Base-by-base conservation (phyloP, 1,140 invertebrate species). In the Atta texana region DNA sequence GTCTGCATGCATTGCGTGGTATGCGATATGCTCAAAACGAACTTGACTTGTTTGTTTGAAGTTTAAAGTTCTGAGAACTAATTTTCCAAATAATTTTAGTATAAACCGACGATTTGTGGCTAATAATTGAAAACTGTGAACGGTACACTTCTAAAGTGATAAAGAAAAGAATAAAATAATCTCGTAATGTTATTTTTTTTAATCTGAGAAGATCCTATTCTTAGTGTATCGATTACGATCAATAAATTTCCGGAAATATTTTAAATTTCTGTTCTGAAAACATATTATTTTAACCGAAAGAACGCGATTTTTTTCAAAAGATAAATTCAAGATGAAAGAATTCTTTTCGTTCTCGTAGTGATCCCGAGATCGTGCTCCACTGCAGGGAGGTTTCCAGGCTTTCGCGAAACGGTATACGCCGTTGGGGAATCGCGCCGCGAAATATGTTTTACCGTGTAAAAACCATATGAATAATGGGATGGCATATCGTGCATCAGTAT, bases 401-500 rank as follows among this genome's bases (percentile, higher is more conserved):
- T 66, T 10, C 44, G 24, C 59, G 59, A 78, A 78, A 81, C 59
- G 68, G 44, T 81, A 71, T 72, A 51, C 28, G 75, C 69, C 74
- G 57, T 57, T 61, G 61, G 76, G 53, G 68, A 86, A 85, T 90
- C 88, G 89, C 86, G 61, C 72, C 85, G 85, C 89, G 76, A 90
- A 90, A 90, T 90, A 88, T 90, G 87, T 81, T 91, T 85, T 72
- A 87, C 72, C 75, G 85, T 89, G 86, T 91, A 92, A 91, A 92
- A 91, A 92, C 87, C 85, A 88, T 92, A 93, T 92, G 92, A 92
- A 93, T 93, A 93, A 93, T 91, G 85, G 90, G 92, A 92, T 91
- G 88, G 87, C 90, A 92, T 92, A 89, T 93, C 89, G 91, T 92
- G 91, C 91, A 94, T 93, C 93, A 91, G 93, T 93, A 93, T 93